Base-by-base conservation (phyloP, 1,140 invertebrate genomes). In the Capitella teleta region DNA sequence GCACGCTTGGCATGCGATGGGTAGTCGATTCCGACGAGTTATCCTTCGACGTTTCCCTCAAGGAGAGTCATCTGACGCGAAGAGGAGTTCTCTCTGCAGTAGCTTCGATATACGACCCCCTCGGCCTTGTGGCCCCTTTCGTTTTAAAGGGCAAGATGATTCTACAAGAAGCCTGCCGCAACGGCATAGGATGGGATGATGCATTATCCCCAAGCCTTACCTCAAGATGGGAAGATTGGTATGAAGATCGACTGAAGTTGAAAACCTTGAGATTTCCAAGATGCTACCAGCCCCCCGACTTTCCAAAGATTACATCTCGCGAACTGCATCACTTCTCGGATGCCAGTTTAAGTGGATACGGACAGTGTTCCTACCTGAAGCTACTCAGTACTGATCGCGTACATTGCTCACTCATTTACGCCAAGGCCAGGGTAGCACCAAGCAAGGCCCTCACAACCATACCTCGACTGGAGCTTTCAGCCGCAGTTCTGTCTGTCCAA, bases 21-120 rank as follows among this genome's bases (percentile, higher is more conserved):
- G 47, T 44, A 44, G 46, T 61, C 5, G 54, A 62, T 14, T 53
- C 50, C 16, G 60, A 63, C 25, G 41, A 32, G 2, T 57, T 61
- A 26, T 45, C 54, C 14, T 58, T 58, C 36, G 40, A 44, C 30
- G 47, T 58, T 18, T 41, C 23, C 8, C 38, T 56, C 10, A 42
- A 49, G 12, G 50, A 56, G 25, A 45, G 45, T 34, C 52, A 57
- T 4, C 16, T 54, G 14, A 58, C 55, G 3, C 28, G 54, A 5
- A 28, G 57, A 10, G 57, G 53, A 26, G 48, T 58, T 8, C 25
- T 63, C 14, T 56, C 57, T n/a, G 56, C 47, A 6, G 47, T 60
- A 5, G 43, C 46, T 3, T 60, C 55, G 0, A 41, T 60, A n/a
- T 61, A 52, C 51, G 61, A 63, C 21, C 61, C 60, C 0, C 26